Evolutionary conservation across 2,797 vertebrate species (phyloP).

Genomic region (Centropyge bicolor): DNA sequence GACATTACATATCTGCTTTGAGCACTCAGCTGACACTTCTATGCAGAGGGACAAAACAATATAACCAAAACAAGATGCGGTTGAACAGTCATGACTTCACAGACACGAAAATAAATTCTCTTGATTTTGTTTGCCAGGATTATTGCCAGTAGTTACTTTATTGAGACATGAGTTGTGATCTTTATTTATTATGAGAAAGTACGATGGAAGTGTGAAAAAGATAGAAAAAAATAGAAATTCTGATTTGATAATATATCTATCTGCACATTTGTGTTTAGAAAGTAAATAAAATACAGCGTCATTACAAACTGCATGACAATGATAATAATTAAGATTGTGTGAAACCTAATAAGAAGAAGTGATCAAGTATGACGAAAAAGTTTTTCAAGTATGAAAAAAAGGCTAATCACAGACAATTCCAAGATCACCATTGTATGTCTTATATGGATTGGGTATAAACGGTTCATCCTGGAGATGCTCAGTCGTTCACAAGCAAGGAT

Average conservation of each 20-base stretch:
- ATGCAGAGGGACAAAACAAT: constrained; percentile 42
- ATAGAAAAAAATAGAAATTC: too few species aligned
- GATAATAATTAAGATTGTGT: background rate
- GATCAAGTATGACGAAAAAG: too few species aligned
- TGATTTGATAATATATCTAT: too few species aligned
- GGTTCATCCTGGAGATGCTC: too few species aligned
- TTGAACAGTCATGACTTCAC: constrained; percentile 12
- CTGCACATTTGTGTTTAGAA: background rate
- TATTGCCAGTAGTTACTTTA: background rate
- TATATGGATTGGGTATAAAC: background rate
- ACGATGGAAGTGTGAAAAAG: background rate
- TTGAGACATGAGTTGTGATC: background rate
- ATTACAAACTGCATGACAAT: background rate
- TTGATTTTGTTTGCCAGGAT: background rate
- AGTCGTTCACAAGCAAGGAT: too few species aligned
- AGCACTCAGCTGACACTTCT: constrained; percentile 55
- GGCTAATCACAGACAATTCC: too few species aligned
- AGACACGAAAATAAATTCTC: constrained; percentile 10
- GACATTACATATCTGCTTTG: constrained; percentile 60
- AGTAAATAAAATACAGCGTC: background rate
- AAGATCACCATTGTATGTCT: too few species aligned
- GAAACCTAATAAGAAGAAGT: background rate
- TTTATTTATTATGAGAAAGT: background rate
- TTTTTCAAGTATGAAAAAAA: too few species aligned
- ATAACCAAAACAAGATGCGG: constrained; percentile 23